A percentile compares a stretch with the other conserved stretches of the same genome.
Evolutionary conservation across 1,140 invertebrate genomes (phyloP).

Genomic region (Daktulosphaira vitifoliae): DNA sequence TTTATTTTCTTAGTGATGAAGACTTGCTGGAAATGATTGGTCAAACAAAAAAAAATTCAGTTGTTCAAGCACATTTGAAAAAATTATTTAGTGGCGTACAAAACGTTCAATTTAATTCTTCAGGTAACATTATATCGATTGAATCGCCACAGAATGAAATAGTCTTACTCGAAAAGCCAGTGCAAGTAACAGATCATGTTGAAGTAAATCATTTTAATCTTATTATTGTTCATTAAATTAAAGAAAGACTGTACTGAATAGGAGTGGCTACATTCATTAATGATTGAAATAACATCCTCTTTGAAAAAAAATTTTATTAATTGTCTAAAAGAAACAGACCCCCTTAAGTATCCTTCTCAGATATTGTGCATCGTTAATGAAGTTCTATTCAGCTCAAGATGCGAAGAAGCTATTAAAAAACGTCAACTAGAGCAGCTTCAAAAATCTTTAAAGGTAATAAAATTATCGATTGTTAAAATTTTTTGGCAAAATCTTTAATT

Average conservation of each 20-base stretch:
- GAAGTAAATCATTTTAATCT: too few relatives aligned
- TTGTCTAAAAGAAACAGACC: conserved; percentile 64
- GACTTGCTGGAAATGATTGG: conserved; percentile 89
- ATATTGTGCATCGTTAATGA: conserved; percentile 62
- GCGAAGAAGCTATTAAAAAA: conserved; percentile 67
- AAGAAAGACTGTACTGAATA: too few relatives aligned
- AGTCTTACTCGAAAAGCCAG: conserved; percentile 61
- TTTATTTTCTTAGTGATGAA: conserved; percentile 95
- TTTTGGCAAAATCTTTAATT: not conserved
- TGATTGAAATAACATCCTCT: conserved; percentile 72
- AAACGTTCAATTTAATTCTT: conserved; percentile 58
- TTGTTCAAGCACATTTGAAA: conserved; percentile 86
- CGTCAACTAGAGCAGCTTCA: conserved; percentile 53
- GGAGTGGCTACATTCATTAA: conserved; percentile 68
- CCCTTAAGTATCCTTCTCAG: conserved; percentile 75
- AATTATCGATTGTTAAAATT: conserved; percentile 12
- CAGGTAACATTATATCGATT: conserved; percentile 61
- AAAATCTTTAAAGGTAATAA: conserved; percentile 42
- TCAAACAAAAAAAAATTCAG: conserved; percentile 73
- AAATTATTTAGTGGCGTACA: conserved; percentile 91
- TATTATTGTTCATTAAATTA: too few relatives aligned
- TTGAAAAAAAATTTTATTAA: conserved; percentile 57
- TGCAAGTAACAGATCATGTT: conserved; percentile 70
- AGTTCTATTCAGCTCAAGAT: conserved; percentile 70
- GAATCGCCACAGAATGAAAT: conserved; percentile 75